Conservation (phyloP, 2,797 vertebrate species). For the Leptatherina wallacei region DNA sequence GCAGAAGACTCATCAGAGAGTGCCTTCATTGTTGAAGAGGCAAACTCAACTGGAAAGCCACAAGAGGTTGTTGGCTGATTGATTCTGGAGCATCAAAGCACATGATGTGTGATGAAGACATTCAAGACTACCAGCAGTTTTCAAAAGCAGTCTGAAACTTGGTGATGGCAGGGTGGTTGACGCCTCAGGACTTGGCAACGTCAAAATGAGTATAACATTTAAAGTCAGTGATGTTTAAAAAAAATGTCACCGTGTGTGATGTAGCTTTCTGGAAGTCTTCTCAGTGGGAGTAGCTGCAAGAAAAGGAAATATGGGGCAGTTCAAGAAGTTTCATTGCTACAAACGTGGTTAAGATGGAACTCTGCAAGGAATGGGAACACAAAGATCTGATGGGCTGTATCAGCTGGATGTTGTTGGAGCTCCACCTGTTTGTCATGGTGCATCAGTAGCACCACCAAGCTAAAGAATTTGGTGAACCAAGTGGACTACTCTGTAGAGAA, state of each 20-base stretch:
- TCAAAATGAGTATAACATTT: slow-evolving; percentile 42
- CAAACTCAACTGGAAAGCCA: background rate
- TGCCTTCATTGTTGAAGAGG: slow-evolving; percentile 26
- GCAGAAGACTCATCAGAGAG: slow-evolving; percentile 15
- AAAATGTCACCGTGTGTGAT: slow-evolving; percentile 41
- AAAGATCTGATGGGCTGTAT: slow-evolving; percentile 47
- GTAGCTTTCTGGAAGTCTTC: slow-evolving; percentile 49
- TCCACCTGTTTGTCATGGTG: slow-evolving; percentile 11
- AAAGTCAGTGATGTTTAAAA: slow-evolving; percentile 4
- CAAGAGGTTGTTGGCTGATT: slow-evolving; percentile 35
- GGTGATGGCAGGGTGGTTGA: slow-evolving; percentile 45
- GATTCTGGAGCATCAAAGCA: slow-evolving; percentile 58
- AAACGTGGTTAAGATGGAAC: slow-evolving; percentile 38
- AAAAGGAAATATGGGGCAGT: slow-evolving; percentile 48
- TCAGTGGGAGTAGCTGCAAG: slow-evolving; percentile 52
- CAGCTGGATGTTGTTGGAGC: slow-evolving; percentile 41
- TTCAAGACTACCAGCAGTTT: slow-evolving; percentile 37
- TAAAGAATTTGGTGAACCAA: slow-evolving; percentile 33
- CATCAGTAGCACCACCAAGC: slow-evolving; percentile 43
- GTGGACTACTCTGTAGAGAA: slow-evolving; percentile 28
- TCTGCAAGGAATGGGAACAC: slow-evolving; percentile 47
- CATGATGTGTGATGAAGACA: slow-evolving; percentile 43
- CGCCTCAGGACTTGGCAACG: slow-evolving; percentile 15
- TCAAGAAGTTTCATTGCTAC: slow-evolving; percentile 50
- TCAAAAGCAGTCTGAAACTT: slow-evolving; percentile 42